Evolutionary conservation across 2,888 invertebrate species (phyloP).

Genomic region (Drosophila ustulata): DNA sequence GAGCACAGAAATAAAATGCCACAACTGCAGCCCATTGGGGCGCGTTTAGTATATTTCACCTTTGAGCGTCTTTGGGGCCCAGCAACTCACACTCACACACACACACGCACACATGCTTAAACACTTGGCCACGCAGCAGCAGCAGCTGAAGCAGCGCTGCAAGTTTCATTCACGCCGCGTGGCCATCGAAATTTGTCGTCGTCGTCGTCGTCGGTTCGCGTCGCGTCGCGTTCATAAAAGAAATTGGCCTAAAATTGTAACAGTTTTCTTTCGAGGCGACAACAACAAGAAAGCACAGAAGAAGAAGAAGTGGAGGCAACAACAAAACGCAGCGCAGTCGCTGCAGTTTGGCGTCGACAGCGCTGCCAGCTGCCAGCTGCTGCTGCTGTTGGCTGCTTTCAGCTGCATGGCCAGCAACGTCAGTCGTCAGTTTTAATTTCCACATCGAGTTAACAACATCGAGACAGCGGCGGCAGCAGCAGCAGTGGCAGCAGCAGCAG

Average conservation of each 20-base stretch:
- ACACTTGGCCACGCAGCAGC: constrained; percentile 34
- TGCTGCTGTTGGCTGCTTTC: constrained; percentile 58
- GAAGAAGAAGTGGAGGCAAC: constrained; percentile 11
- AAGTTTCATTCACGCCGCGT: constrained; percentile 75
- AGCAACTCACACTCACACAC: constrained; percentile 9
- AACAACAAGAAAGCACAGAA: constrained; percentile 35
- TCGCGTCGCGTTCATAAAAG: constrained; percentile 61
- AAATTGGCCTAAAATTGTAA: constrained; percentile 79
- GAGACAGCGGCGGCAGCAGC: constrained; percentile 36
- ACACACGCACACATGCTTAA: constrained; percentile 21
- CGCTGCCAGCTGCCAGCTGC: constrained; percentile 36
- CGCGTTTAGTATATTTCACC: constrained; percentile 80
- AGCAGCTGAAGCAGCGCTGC: constrained; percentile 41
- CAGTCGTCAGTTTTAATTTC: constrained; percentile 85
- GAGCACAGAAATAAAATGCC: constrained; percentile 67
- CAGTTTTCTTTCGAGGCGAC: constrained; percentile 68
- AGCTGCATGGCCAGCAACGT: constrained; percentile 61
- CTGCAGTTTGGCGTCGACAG: constrained; percentile 42
- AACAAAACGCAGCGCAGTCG: constrained; percentile 42
- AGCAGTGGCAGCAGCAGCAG: constrained; percentile 7
- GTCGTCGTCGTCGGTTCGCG: constrained; percentile 33
- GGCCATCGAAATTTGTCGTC: constrained; percentile 70
- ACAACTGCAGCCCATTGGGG: constrained; percentile 19
- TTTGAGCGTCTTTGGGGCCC: constrained; percentile 72
- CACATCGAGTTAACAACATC: constrained; percentile 84